Percentiles rank a stretch among this genome's conserved stretches.
Evolutionary conservation across 1,140 invertebrate genomes (phyloP).

Genomic region (Drosophila ambigua): DNA sequence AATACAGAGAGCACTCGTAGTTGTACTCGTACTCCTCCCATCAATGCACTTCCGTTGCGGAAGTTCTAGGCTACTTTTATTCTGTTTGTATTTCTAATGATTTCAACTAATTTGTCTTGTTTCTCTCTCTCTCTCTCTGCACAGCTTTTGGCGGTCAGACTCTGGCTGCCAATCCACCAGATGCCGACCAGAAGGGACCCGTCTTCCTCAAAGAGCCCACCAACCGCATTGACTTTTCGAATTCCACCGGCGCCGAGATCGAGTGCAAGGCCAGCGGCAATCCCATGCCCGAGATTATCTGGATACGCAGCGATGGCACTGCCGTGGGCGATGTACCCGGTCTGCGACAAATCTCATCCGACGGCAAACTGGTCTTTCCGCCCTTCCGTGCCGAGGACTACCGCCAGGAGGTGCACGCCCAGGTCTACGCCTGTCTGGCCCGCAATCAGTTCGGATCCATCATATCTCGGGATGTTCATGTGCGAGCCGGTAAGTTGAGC

Average conservation of each 20-base stretch:
- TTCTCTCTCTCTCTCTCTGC: neutral
- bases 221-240: slow-evolving; percentile 95
- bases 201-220: slow-evolving; percentile 96
- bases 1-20: neutral
- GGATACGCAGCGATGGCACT: slow-evolving; percentile 94
- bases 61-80: slow-evolving; percentile 22
- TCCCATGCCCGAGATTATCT: slow-evolving; percentile 95
- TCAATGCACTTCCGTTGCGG: slow-evolving; percentile 41
- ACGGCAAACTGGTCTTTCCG: slow-evolving; percentile 96
- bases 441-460: slow-evolving; percentile 94
- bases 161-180: slow-evolving; percentile 73
- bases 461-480: slow-evolving; percentile 95
- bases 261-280: slow-evolving; percentile 96
- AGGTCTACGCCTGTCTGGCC: slow-evolving; percentile 96
- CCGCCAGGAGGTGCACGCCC: slow-evolving; percentile 95
- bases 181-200: slow-evolving; percentile 87
- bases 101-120: slow-evolving; percentile 36
- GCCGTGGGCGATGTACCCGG: slow-evolving; percentile 95
- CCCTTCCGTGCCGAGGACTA: slow-evolving; percentile 97
- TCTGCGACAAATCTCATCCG: slow-evolving; percentile 92
- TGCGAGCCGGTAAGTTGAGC: slow-evolving; percentile 93
- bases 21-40: slow-evolving; percentile 1
- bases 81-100: slow-evolving; percentile 1
- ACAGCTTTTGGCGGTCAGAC: slow-evolving; percentile 45
- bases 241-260: slow-evolving; percentile 95